phyloP scores from a whole-genome alignment of 1,140 invertebrate genomes.

The Macrobrachium nipponense region DNA sequence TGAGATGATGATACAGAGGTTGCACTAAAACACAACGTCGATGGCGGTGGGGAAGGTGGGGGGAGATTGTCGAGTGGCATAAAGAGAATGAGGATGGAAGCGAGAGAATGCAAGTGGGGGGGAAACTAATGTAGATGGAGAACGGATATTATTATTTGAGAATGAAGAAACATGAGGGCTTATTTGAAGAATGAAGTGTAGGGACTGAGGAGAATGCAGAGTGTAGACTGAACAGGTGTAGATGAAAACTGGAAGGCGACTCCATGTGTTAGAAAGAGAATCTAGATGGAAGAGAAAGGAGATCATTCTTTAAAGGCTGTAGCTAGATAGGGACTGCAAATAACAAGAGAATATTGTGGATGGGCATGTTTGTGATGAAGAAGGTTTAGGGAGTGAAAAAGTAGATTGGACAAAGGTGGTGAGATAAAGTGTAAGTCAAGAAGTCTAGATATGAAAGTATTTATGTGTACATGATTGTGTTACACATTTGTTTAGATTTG shows the following conservation, averaged over 20 bases:
- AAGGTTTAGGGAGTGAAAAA: not conserved
- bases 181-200: not conserved
- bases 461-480: too few relatives aligned
- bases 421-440: too few relatives aligned
- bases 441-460: too few relatives aligned
- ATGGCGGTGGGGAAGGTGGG: not conserved
- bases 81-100: not conserved
- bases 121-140: not conserved
- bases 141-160: too few relatives aligned
- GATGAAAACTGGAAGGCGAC: not conserved
- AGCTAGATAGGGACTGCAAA: too few relatives aligned
- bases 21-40: not conserved
- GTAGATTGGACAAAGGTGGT: not conserved
- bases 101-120: not conserved
- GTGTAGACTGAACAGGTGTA: not conserved
- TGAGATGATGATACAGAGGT: conserved; percentile 6
- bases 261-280: not conserved
- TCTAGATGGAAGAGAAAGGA: not conserved
- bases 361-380: not conserved
- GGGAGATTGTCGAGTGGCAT: not conserved
- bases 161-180: not conserved
- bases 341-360: not conserved
- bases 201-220: not conserved
- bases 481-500: too few relatives aligned
- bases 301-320: too few relatives aligned